These are phyloP conservation scores for Dendrolimus punctatus DNA, from an alignment of 1,140 invertebrate genomes.

Conservation along the genomic window DNA sequence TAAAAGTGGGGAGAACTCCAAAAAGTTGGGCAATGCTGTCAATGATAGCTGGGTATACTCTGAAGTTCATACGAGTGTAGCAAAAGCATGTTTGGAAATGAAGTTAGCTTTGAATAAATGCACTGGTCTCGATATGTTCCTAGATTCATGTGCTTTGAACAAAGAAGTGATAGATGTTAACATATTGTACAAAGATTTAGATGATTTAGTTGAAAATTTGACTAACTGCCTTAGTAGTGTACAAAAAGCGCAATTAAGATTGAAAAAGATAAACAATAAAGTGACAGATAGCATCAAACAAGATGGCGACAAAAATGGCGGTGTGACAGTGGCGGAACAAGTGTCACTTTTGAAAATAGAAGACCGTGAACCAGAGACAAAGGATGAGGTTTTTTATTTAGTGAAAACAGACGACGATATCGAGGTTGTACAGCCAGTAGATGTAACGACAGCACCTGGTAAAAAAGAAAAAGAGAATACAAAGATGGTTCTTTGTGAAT, in stretches of 20 bases:
- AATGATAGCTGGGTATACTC: slow-evolving; percentile 50
- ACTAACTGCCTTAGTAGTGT: slow-evolving; percentile 40
- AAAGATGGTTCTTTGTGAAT: slow-evolving; percentile 46
- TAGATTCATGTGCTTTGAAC: slow-evolving; percentile 52
- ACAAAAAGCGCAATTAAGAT: slow-evolving; percentile 48
- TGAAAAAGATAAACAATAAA: slow-evolving; percentile 40
- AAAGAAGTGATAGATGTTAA: slow-evolving; percentile 44
- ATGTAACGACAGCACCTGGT: slow-evolving; percentile 49
- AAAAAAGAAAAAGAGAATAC: slow-evolving; percentile 47
- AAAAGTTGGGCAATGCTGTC: slow-evolving; percentile 34
- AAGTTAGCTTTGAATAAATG: slow-evolving; percentile 49
- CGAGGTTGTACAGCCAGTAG: slow-evolving; percentile 16
- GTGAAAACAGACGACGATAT: slow-evolving; percentile 56
- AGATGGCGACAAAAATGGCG: slow-evolving; percentile 8
- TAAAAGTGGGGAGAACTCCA: slow-evolving; percentile 25
- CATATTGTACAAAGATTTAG: slow-evolving; percentile 48
- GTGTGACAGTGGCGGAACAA: slow-evolving; percentile 23
- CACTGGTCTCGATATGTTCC: slow-evolving; percentile 46
- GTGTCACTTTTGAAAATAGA: slow-evolving; percentile 39
- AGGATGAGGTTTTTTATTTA: slow-evolving; percentile 64
- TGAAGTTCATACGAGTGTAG: slow-evolving; percentile 50
- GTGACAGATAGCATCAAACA: slow-evolving; percentile 18
- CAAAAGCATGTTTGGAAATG: slow-evolving; percentile 43
- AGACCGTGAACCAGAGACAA: slow-evolving; percentile 40
- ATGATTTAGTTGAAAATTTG: slow-evolving; percentile 45